A percentile compares a stretch with the other conserved stretches of the same genome.
Evolutionary conservation across 2,888 invertebrate genomes (phyloP).

Genomic region (Panzeria rudis): DNA sequence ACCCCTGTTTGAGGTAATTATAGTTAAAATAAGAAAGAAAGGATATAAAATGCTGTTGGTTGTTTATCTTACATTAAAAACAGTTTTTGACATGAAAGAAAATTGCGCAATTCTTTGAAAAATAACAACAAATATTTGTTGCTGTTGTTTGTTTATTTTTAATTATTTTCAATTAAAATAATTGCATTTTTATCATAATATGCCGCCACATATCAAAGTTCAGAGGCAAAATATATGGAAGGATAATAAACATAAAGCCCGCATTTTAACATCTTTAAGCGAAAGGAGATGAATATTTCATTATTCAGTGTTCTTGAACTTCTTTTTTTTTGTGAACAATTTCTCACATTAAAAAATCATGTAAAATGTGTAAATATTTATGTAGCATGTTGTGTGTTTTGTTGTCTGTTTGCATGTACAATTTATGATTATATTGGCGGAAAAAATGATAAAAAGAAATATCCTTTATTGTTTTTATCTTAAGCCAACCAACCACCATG

Average conservation of each 20-base stretch:
- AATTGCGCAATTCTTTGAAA: background rate
- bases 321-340: slow-evolving; percentile 25
- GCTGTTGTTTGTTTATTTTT: slow-evolving; percentile 51
- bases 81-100: slow-evolving; percentile 9
- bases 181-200: slow-evolving; percentile 53
- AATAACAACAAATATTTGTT: slow-evolving; percentile 28
- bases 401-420: slow-evolving; percentile 7
- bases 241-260: slow-evolving; percentile 16
- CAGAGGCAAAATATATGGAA: background rate
- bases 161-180: slow-evolving; percentile 58
- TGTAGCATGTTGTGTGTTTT: background rate
- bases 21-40: background rate
- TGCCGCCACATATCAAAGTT: background rate
- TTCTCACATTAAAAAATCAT: slow-evolving; percentile 57
- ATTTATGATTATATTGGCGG: slow-evolving; percentile 44
- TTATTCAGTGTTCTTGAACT: background rate
- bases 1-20: slow-evolving; percentile 28
- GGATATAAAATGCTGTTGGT: slow-evolving; percentile 8
- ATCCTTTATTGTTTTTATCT: slow-evolving; percentile 47
- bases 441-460: slow-evolving; percentile 55
- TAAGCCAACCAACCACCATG: slow-evolving; percentile 11
- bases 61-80: slow-evolving; percentile 41
- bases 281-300: slow-evolving; percentile 5
- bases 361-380: slow-evolving; percentile 10
- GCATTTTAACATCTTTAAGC: slow-evolving; percentile 39